phyloP scores from a whole-genome alignment of 2,797 vertebrate genomes.

The Cyprinella venusta region DNA sequence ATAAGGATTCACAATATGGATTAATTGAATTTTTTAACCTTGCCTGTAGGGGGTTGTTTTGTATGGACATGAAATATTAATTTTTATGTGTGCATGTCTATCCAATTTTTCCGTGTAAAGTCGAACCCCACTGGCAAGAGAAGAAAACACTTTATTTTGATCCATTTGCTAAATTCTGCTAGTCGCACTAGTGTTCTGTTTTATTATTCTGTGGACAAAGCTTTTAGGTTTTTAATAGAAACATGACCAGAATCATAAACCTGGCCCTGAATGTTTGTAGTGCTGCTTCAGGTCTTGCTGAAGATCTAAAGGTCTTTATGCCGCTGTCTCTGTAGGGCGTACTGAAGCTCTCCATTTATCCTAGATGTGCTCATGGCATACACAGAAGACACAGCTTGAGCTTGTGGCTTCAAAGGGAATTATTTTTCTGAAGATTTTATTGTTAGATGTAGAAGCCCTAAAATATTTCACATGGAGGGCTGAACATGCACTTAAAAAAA shows the following conservation, averaged over 20 bases:
- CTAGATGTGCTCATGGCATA: slow-evolving; percentile 13
- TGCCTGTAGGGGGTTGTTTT: neutral
- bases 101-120: neutral
- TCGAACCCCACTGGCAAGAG: neutral
- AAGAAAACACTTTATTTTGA: neutral
- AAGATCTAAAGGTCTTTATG: slow-evolving; percentile 22
- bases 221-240: slow-evolving; percentile 6
- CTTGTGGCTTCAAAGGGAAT: slow-evolving; percentile 16
- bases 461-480: slow-evolving; percentile 7
- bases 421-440: neutral
- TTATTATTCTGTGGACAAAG: slow-evolving; percentile 16
- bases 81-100: neutral
- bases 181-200: neutral
- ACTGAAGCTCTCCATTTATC: slow-evolving; percentile 14
- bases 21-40: neutral
- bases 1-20: too few species aligned
- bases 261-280: neutral
- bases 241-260: neutral
- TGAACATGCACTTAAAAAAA: neutral
- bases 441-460: neutral
- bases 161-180: neutral
- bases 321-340: neutral
- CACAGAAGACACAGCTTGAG: slow-evolving; percentile 4
- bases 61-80: neutral
- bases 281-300: slow-evolving; percentile 5